Evolutionary conservation across 1,140 invertebrate genomes (phyloP), one percentile per base, ranked within the genome.

Genomic region (Glossosoma conforme): DNA sequence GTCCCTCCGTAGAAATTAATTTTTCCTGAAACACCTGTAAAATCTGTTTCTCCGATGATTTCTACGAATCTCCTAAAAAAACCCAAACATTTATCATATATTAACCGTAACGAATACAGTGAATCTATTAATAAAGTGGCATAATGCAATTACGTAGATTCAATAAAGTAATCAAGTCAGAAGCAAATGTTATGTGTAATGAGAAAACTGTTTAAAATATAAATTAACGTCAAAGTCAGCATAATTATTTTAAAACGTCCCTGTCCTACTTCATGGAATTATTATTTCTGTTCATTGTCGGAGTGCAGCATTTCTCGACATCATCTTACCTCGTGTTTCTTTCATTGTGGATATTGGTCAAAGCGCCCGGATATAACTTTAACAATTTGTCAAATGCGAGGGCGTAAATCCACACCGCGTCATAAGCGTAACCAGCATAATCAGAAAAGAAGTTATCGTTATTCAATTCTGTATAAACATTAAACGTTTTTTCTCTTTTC

Each of bases 351-450:
- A 86, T 61, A 56, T 77, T 72, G 20, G 79, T 70, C 2, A 82
- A 60, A 32, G 77, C 75, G 22, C 78, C 76, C 70, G 56, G 52
- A 41, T 58, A 38, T 28, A 19, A 75, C 37, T 74, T 77, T 0
- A 85, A 61, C 0, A 90, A 65, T 53, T 77, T 72, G 58, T 88
- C 78, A 14, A 87, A 65, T 1, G 86, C 88, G 13, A 80, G 70
- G 4, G 86, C 89, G 64, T 87, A 91, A 1, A 82, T 81, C 89
- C 89, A 92, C 33, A 91, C 84, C 0, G 87, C 89, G 69, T 93
- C 89, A 64, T 92, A 92, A 0, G 81, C 78, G 60, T 84, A 91
- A 1, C 86, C 85, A 6, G 82, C 86, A 66, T 88, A 91, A 38
- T 79, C 70, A 20, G 76, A 79, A 15, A 70, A 32, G 18, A 43